Conservation (phyloP, 2,888 invertebrate genomes). For the Galeruca laticollis region DNA sequence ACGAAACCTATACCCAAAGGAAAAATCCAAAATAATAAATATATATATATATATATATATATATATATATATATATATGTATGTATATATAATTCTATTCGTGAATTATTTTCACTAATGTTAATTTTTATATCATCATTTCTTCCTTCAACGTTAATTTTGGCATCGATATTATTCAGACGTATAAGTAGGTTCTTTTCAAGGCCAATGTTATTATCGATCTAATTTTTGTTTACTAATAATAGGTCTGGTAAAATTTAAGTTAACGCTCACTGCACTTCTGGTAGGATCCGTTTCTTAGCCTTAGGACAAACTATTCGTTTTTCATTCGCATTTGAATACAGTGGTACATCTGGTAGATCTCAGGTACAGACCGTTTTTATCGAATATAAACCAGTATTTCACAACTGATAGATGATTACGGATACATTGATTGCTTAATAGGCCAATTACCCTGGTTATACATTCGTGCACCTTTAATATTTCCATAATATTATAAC, state of each 20-base stretch:
- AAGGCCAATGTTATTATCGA: constrained; percentile 32
- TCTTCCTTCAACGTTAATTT: neutral
- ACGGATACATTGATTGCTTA: constrained; percentile 26
- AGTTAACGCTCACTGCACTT: constrained; percentile 36
- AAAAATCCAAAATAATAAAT: too few species aligned
- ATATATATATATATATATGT: too few species aligned
- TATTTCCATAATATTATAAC: neutral
- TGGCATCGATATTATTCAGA: neutral
- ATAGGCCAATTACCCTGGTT: constrained; percentile 24
- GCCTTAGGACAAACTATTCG: constrained; percentile 35
- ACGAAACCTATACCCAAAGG: too few species aligned
- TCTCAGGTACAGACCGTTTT: constrained; percentile 27
- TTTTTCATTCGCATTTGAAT: constrained; percentile 40
- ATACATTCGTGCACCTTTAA: constrained; percentile 22
- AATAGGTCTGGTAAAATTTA: constrained; percentile 24
- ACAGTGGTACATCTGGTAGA: constrained; percentile 32
- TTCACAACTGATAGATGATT: constrained; percentile 31
- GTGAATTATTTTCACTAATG: neutral
- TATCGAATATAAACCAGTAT: constrained; percentile 28
- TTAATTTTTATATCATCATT: neutral
- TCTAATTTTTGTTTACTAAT: constrained; percentile 35
- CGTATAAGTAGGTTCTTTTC: constrained; percentile 8
- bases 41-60: too few species aligned
- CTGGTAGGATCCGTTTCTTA: constrained; percentile 36
- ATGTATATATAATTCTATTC: neutral